Conservation (phyloP, 2,888 invertebrate genomes). For the Orthonychiurus folsomi region DNA sequence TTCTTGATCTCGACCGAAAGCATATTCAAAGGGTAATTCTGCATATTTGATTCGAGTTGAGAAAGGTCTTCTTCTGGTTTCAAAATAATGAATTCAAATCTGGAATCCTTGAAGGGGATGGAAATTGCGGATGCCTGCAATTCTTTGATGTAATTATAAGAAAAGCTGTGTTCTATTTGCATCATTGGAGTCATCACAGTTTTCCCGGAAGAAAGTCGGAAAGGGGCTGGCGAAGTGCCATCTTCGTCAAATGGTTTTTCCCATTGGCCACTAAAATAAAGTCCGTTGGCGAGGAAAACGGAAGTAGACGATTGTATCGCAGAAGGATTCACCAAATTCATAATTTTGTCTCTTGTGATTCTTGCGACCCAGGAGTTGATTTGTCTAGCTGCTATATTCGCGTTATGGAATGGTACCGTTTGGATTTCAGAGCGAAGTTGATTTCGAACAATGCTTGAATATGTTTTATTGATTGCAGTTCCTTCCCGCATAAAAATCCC, state of each 20-base stretch:
- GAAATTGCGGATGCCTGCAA: conserved; percentile 23
- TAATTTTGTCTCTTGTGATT: conserved; percentile 19
- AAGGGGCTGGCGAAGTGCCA: not conserved
- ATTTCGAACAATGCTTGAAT: conserved; percentile 6
- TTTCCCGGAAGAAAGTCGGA: conserved; percentile 1
- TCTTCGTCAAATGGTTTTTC: conserved; percentile 20
- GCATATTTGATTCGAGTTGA: conserved; percentile 15
- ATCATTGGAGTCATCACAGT: conserved; percentile 19
- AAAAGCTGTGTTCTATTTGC: conserved; percentile 20
- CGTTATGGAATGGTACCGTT: conserved; percentile 14
- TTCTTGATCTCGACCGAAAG: conserved; percentile 18
- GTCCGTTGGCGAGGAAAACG: conserved; percentile 22
- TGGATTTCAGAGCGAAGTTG: conserved; percentile 13
- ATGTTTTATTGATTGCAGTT: conserved; percentile 11
- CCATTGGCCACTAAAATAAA: conserved; percentile 28
- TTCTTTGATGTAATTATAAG: conserved; percentile 18
- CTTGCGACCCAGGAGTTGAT: conserved; percentile 24
- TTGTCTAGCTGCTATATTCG: conserved; percentile 7
- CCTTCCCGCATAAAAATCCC: conserved; percentile 24
- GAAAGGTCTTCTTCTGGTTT: conserved; percentile 23
- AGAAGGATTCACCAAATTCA: conserved; percentile 11
- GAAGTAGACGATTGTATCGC: conserved; percentile 12
- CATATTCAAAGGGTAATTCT: conserved; percentile 15
- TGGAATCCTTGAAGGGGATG: conserved; percentile 25
- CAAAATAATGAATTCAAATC: conserved; percentile 26